A percentile compares a stretch with the other conserved stretches of the same genome.
Conservation (phyloP, 2,113 vertebrate genomes). For the Syngnathoides biaculeatus region DNA sequence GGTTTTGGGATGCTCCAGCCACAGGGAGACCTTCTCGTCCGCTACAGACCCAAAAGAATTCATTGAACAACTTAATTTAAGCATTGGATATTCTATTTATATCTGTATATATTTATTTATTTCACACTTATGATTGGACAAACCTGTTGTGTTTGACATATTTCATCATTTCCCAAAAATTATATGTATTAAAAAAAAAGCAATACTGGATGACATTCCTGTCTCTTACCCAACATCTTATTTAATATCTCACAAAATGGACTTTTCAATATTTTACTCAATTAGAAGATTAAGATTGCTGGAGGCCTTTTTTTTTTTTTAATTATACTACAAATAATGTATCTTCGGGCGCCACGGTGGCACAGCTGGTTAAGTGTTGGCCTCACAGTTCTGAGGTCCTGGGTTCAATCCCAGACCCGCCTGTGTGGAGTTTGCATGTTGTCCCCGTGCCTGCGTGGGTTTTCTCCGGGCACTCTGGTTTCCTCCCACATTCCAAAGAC, state of each 20-base stretch:
- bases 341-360: too few species aligned
- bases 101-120: slow-evolving; percentile 35
- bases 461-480: too few species aligned
- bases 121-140: background rate
- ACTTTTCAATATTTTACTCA: too few species aligned
- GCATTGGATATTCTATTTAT: slow-evolving; percentile 1
- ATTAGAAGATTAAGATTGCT: too few species aligned
- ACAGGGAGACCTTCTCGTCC: slow-evolving; percentile 61
- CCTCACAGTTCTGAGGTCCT: too few species aligned
- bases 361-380: too few species aligned
- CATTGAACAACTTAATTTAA: background rate
- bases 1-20: slow-evolving; percentile 81
- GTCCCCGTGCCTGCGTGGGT: too few species aligned
- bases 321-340: too few species aligned
- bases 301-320: too few species aligned
- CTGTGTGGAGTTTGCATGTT: too few species aligned
- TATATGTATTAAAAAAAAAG: background rate
- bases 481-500: too few species aligned
- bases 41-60: slow-evolving; percentile 60
- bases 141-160: background rate
- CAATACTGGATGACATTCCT: background rate
- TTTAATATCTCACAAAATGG: background rate
- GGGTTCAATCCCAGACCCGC: too few species aligned
- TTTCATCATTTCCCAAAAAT: background rate
- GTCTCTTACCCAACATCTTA: background rate